Conservation (phyloP, 1,140 invertebrate species). For the Calephelis nemesis region DNA sequence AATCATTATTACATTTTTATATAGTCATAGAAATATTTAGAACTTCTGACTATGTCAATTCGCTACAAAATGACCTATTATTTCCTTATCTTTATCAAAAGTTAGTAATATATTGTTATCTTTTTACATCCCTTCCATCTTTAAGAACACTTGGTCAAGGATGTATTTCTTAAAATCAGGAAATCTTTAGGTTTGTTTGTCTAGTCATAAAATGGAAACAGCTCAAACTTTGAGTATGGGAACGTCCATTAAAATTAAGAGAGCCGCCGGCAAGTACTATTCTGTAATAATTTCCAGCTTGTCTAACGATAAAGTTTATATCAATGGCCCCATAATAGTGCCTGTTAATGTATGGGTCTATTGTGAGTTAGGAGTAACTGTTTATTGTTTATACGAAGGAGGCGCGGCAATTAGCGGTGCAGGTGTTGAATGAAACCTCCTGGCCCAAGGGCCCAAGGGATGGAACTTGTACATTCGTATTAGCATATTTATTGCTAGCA, state of each 20-base stretch:
- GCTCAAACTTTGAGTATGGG: neutral
- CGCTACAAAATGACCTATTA: no score
- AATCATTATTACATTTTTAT: no score
- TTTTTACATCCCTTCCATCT: no score
- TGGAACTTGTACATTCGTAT: conserved; percentile 43
- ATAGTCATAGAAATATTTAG: no score
- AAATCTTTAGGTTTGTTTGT: no score
- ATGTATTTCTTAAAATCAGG: no score
- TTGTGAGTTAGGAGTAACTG: conserved; percentile 60
- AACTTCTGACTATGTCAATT: no score
- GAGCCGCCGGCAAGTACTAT: conserved; percentile 11
- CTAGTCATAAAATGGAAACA: no score
- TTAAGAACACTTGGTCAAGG: no score
- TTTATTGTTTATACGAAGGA: conserved; percentile 58
- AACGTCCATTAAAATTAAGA: neutral
- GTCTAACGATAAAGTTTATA: conserved; percentile 11
- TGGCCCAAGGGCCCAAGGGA: conserved; percentile 46
- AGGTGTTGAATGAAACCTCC: conserved; percentile 67
- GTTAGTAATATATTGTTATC: no score
- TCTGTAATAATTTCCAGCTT: conserved; percentile 14
- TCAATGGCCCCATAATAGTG: conserved; percentile 21
- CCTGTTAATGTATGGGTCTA: conserved; percentile 46
- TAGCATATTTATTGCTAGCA: conserved; percentile 59
- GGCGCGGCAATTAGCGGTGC: conserved; percentile 73
- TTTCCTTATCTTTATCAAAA: no score